Conservation (phyloP, 37 sponge, comb jelly and placozoan species). For the Diacarnus erythraeanus region DNA sequence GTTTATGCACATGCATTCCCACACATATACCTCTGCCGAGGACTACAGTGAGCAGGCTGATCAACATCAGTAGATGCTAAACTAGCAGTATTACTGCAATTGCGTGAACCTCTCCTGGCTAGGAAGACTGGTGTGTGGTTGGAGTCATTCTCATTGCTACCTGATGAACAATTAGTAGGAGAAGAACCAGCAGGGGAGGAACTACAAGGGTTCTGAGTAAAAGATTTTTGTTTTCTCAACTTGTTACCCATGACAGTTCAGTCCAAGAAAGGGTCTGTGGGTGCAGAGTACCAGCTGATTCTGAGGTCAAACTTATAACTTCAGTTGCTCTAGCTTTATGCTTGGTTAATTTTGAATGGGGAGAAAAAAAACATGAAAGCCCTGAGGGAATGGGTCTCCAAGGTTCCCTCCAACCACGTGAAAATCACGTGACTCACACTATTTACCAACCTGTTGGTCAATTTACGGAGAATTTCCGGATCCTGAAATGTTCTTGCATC, state of each 20-base stretch:
- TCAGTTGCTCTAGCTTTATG: no score
- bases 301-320: slow-evolving; percentile 5
- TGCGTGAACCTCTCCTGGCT: no score
- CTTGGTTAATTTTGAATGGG: not conserved
- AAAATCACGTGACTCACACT: slow-evolving; percentile 26
- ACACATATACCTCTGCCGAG: no score
- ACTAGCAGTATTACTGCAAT: no score
- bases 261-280: not conserved
- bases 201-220: not conserved
- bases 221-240: not conserved
- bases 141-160: no score
- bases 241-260: slow-evolving; percentile 2
- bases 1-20: no score
- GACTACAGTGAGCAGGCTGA: no score
- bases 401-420: slow-evolving; percentile 14
- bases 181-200: not conserved
- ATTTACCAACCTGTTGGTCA: slow-evolving; percentile 64
- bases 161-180: not conserved
- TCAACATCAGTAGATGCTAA: no score
- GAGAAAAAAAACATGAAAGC: not conserved
- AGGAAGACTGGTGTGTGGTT: no score
- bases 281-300: not conserved
- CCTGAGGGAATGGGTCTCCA: not conserved
- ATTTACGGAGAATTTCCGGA: slow-evolving; percentile 81
- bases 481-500: slow-evolving; percentile 78